Percentiles rank a stretch among this genome's conserved stretches.
phyloP scores from a whole-genome alignment of 2,888 invertebrate species.

The Liposcelis brunnea region DNA sequence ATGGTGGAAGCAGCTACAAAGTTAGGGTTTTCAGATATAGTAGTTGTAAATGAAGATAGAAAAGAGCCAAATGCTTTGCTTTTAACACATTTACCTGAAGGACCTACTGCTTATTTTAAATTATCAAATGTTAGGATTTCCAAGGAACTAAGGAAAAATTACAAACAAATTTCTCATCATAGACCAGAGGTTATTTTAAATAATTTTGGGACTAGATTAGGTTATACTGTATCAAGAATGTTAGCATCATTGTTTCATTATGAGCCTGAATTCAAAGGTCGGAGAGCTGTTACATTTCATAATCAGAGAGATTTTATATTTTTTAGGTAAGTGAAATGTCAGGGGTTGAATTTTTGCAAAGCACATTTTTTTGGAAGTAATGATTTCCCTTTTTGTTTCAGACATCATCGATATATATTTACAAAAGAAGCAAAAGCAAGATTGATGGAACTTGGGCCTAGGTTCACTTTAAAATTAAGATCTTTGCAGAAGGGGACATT shows the following conservation, averaged over 20 bases:
- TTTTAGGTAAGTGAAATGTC: conserved; percentile 97
- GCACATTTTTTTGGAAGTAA: conserved; percentile 34
- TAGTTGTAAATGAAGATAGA: conserved; percentile 88
- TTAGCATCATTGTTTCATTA: conserved; percentile 88
- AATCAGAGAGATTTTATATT: conserved; percentile 98
- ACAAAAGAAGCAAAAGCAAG: conserved; percentile 45
- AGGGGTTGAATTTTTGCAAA: too few species aligned
- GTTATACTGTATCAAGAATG: conserved; percentile 80
- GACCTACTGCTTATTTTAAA: conserved; percentile 93
- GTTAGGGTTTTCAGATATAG: conserved; percentile 68
- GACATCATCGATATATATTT: conserved; percentile 3
- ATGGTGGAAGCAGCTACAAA: conserved; percentile 72
- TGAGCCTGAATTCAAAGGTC: conserved; percentile 85
- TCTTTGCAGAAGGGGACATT: conserved; percentile 95
- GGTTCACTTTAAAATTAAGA: conserved; percentile 83
- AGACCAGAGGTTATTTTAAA: conserved; percentile 90
- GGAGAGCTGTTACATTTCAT: conserved; percentile 91
- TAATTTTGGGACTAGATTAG: conserved; percentile 89
- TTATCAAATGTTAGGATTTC: conserved; percentile 83
- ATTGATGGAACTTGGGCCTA: conserved; percentile 86
- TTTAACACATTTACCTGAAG: conserved; percentile 84
- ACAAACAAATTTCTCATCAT: conserved; percentile 68
- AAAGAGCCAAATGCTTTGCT: conserved; percentile 82
- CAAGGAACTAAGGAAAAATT: conserved; percentile 59
- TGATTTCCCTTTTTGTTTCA: conserved; percentile 1